phyloP scores from a whole-genome alignment of 2,888 invertebrate species.

The Chymomyza fuscimana region DNA sequence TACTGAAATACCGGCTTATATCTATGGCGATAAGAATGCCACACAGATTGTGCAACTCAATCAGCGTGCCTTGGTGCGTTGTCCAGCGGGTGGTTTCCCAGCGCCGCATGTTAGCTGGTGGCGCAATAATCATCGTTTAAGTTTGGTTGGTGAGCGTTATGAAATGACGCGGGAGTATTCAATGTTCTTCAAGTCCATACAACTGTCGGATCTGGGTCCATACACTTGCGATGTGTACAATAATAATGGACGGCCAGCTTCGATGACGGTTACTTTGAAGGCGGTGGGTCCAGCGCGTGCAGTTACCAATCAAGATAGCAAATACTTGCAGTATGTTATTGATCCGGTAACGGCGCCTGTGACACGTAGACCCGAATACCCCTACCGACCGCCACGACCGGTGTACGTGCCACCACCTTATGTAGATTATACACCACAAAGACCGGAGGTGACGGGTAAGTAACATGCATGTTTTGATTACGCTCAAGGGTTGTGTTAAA shows the following conservation, averaged over 20 bases:
- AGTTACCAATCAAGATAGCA: conserved; percentile 81
- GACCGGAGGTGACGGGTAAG: conserved; percentile 46
- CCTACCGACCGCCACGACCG: conserved; percentile 79
- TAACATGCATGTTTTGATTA: conserved; percentile 41
- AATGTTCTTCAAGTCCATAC: conserved; percentile 86
- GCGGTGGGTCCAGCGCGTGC: conserved; percentile 86
- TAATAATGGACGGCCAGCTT: conserved; percentile 87
- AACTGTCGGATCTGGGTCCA: conserved; percentile 87
- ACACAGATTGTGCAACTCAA: conserved; percentile 86
- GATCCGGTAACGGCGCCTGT: conserved; percentile 80
- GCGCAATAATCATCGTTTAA: conserved; percentile 88
- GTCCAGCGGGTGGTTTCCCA: conserved; percentile 91
- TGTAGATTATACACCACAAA: conserved; percentile 48
- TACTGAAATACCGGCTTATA: conserved; percentile 81
- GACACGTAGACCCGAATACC: conserved; percentile 77
- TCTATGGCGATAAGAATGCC: conserved; percentile 85
- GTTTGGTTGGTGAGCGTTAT: conserved; percentile 81
- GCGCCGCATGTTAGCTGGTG: conserved; percentile 91
- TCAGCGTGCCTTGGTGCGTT: conserved; percentile 86
- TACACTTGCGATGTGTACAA: conserved; percentile 96
- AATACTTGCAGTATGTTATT: conserved; percentile 83
- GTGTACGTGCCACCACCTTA: conserved; percentile 66
- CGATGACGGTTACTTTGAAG: conserved; percentile 87
- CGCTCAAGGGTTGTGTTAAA: conserved; percentile 25
- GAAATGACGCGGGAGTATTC: conserved; percentile 88